Evolutionary conservation across 2,113 vertebrate species (phyloP).

Genomic region (Dipodomys ordii): DNA sequence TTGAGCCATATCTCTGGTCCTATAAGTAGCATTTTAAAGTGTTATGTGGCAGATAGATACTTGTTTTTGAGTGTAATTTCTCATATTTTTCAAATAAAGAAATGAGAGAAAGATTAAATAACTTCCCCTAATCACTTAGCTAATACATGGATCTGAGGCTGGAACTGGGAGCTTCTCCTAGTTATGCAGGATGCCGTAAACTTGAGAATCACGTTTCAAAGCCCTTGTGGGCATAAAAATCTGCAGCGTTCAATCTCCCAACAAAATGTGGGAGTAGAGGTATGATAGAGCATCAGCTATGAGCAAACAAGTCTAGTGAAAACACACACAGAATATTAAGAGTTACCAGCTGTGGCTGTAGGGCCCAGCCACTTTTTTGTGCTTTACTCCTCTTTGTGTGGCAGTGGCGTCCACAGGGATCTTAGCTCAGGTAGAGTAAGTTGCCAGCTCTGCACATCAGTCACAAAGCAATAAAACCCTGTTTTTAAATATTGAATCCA

Average conservation of each 20-base stretch:
- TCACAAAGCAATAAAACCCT: neutral
- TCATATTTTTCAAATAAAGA: neutral
- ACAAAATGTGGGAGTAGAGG: too few relatives aligned
- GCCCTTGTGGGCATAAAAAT: too few relatives aligned
- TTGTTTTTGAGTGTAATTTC: neutral
- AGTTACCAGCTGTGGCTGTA: too few relatives aligned
- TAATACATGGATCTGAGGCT: neutral
- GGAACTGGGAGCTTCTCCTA: too few relatives aligned
- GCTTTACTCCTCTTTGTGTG: neutral
- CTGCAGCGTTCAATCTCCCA: too few relatives aligned
- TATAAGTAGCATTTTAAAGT: neutral
- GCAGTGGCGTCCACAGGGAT: neutral
- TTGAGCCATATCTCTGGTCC: neutral
- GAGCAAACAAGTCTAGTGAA: too few relatives aligned
- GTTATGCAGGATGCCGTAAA: too few relatives aligned
- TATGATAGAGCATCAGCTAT: too few relatives aligned
- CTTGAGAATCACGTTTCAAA: too few relatives aligned
- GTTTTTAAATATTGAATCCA: neutral
- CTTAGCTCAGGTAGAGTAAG: neutral
- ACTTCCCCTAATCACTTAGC: neutral
- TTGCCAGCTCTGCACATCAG: neutral
- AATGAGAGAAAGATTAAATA: neutral
- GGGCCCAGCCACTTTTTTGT: neutral
- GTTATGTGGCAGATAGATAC: neutral
- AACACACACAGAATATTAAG: too few relatives aligned